These are phyloP conservation scores for Odontophorus gujanensis DNA, from an alignment of 2,113 vertebrate species.

Conservation along the genomic window DNA sequence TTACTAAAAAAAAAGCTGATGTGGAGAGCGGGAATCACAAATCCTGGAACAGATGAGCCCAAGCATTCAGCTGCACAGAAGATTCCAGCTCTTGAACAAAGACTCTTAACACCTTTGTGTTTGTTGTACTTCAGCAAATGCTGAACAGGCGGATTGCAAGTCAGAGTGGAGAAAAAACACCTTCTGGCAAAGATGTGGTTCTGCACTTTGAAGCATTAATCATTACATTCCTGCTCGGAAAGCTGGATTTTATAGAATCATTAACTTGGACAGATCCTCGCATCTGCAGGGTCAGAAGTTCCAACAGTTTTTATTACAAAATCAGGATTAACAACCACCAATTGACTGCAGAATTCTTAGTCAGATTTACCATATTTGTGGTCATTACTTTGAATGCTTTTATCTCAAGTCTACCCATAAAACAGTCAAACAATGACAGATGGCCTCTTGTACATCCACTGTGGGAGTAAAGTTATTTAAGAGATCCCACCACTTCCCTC, in stretches of 20 bases:
- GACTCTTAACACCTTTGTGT: conserved; percentile 47
- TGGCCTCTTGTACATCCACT: not conserved
- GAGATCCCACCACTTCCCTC: accelerated
- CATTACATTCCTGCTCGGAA: conserved; percentile 5
- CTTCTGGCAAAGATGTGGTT: conserved; percentile 25
- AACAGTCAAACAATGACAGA: not conserved
- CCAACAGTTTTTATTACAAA: not conserved
- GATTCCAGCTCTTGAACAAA: conserved; percentile 20
- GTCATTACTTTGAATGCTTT: not conserved
- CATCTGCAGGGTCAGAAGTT: not conserved
- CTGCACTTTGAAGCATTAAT: conserved; percentile 29
- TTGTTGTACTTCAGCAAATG: conserved; percentile 43
- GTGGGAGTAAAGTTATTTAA: not conserved
- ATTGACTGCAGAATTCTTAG: not conserved
- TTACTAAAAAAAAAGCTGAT: conserved; percentile 24
- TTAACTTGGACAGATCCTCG: conserved; percentile 2
- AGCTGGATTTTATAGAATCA: conserved; percentile 1
- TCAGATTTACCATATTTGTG: not conserved
- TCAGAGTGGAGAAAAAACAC: conserved; percentile 17
- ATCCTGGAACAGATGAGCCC: conserved; percentile 31
- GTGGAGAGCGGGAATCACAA: conserved; percentile 23
- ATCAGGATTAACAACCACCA: not conserved
- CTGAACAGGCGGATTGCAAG: conserved; percentile 31
- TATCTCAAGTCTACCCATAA: not conserved
- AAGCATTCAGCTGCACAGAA: conserved; percentile 19